phyloP scores from a whole-genome alignment of 2,888 invertebrate genomes.

The Caenorhabditis macrosperma region DNA sequence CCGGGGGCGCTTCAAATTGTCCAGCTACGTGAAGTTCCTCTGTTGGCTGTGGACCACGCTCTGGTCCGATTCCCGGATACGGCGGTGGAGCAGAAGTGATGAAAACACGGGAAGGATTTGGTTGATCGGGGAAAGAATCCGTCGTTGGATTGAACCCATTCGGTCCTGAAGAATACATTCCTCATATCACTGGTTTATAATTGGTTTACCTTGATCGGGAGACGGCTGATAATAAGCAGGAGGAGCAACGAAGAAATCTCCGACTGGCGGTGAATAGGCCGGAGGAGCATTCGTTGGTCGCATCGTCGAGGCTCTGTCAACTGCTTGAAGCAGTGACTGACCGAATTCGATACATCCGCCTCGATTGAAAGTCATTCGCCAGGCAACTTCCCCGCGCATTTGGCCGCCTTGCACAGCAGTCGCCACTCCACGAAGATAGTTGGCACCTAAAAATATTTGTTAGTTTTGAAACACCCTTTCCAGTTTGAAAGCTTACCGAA shows the following conservation, averaged over 20 bases:
- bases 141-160: slow-evolving; percentile 64
- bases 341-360: slow-evolving; percentile 99
- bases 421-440: slow-evolving; percentile 91
- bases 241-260: slow-evolving; percentile 75
- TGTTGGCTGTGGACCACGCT: slow-evolving; percentile 69
- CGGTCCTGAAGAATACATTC: slow-evolving; percentile 21
- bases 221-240: slow-evolving; percentile 71
- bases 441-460: slow-evolving; percentile 89
- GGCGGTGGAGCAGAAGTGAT: slow-evolving; percentile 76
- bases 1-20: slow-evolving; percentile 63
- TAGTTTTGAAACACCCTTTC: no score
- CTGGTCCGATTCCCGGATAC: slow-evolving; percentile 74
- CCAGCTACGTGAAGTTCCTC: slow-evolving; percentile 67
- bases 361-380: slow-evolving; percentile 81
- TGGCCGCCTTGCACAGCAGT: slow-evolving; percentile 91
- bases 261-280: slow-evolving; percentile 78
- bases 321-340: slow-evolving; percentile 93
- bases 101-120: slow-evolving; percentile 72
- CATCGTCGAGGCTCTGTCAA: slow-evolving; percentile 82
- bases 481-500: no score
- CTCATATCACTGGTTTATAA: no score
- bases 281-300: slow-evolving; percentile 76
- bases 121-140: slow-evolving; percentile 70
- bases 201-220: slow-evolving; percentile 47
- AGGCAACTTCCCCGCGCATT: slow-evolving; percentile 66